These are phyloP conservation scores for Dromococcyx pavoninus DNA, from an alignment of 2,797 vertebrate genomes.

Conservation along the genomic window DNA sequence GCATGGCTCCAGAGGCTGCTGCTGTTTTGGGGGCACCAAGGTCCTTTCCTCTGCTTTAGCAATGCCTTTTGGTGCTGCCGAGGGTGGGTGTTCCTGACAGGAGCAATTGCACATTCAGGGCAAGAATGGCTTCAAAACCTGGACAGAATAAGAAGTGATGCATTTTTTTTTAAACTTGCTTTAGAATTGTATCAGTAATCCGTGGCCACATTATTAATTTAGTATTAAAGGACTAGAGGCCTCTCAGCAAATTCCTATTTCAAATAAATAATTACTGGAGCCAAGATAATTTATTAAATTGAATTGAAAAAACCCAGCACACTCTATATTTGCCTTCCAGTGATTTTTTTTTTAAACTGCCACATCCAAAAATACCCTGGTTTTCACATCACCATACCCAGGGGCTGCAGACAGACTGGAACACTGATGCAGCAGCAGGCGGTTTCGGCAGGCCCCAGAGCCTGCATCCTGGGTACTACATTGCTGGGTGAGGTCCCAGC, in stretches of 20 bases:
- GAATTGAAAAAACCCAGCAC: background rate
- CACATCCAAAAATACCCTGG: fast-evolving
- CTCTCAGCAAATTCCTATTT: constrained; percentile 12
- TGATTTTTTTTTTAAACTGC: background rate
- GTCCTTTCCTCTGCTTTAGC: too few relatives aligned
- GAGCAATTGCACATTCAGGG: background rate
- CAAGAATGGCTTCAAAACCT: background rate
- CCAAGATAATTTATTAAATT: constrained; percentile 19
- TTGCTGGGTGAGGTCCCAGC: background rate
- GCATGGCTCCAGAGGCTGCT: too few relatives aligned
- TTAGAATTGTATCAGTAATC: background rate
- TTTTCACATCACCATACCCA: fast-evolving
- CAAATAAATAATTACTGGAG: constrained; percentile 43
- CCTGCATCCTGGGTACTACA: fast-evolving
- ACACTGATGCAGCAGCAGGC: background rate
- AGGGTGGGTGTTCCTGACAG: background rate
- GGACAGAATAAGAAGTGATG: background rate
- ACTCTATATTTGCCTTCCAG: background rate
- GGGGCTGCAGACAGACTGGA: background rate
- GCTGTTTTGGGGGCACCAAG: background rate
- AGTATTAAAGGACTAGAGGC: background rate
- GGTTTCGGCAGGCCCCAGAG: background rate
- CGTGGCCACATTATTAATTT: background rate
- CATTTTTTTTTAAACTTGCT: background rate
- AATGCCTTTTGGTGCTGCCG: background rate